phyloP scores from a whole-genome alignment of 2,797 vertebrate species.

The Otolemur crassicaudatus region DNA sequence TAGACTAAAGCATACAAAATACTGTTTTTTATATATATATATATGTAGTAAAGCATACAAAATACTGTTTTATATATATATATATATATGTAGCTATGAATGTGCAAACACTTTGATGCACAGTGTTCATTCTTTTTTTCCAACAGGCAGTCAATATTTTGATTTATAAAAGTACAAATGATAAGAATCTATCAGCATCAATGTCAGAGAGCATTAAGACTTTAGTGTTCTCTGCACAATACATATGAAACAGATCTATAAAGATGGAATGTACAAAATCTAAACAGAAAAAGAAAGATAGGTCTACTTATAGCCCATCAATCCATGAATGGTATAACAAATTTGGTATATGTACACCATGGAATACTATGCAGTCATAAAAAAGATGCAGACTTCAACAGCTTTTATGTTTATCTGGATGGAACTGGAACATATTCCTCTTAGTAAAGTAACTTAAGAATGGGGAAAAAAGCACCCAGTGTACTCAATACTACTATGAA shows the following conservation, averaged over 20 bases:
- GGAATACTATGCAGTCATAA: no score
- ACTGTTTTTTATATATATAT: conserved; percentile 21
- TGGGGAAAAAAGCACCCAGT: no score
- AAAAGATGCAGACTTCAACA: no score
- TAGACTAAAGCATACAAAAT: conserved; percentile 86
- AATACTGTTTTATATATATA: no score
- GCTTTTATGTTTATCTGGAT: no score
- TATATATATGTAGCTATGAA: conserved; percentile 87
- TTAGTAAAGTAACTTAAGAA: no score
- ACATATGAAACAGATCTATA: conserved; percentile 78
- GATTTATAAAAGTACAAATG: conserved; percentile 73
- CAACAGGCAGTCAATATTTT: conserved; percentile 85
- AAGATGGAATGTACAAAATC: conserved; percentile 74
- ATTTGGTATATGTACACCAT: no score
- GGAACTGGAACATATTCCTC: no score
- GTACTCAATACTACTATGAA: no score
- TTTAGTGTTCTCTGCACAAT: conserved; percentile 83
- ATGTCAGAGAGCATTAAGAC: conserved; percentile 81
- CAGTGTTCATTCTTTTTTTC: conserved; percentile 86
- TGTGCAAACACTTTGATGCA: conserved; percentile 84
- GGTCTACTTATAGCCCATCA: no score
- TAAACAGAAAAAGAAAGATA: conserved; percentile 30
- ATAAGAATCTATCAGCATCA: conserved; percentile 76
- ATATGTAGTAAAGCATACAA: conserved; percentile 88
- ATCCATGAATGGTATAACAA: no score